Percentiles rank a stretch among this genome's conserved stretches.
Conservation (phyloP, 1,140 invertebrate genomes). For the Uloborus diversus region DNA sequence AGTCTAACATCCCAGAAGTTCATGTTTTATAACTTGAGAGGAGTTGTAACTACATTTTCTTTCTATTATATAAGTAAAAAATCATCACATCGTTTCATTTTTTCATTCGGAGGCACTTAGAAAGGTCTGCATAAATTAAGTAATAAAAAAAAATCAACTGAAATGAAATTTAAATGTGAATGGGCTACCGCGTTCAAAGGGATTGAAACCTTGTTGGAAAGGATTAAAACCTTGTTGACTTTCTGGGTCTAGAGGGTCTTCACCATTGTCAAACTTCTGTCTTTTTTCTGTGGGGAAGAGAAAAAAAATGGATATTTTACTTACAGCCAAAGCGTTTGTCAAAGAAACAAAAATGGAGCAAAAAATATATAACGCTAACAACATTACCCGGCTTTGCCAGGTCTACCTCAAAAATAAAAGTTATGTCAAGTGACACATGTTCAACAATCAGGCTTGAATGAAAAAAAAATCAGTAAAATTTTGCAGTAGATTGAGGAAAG, state of each 20-base stretch:
- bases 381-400: too few relatives aligned
- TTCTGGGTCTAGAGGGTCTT: constrained; percentile 98
- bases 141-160: constrained; percentile 54
- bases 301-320: neutral
- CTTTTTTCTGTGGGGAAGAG: constrained; percentile 80
- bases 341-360: neutral
- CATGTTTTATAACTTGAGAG: too few relatives aligned
- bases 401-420: too few relatives aligned
- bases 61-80: too few relatives aligned
- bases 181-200: constrained; percentile 55
- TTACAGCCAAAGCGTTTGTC: neutral
- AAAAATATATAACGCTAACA: neutral
- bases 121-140: too few relatives aligned
- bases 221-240: constrained; percentile 80
- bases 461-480: too few relatives aligned
- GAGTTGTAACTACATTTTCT: too few relatives aligned
- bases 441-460: too few relatives aligned
- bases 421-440: too few relatives aligned
- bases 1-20: too few relatives aligned
- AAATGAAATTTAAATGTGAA: constrained; percentile 59
- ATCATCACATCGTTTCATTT: too few relatives aligned
- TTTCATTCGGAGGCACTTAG: constrained; percentile 32
- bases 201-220: constrained; percentile 69
- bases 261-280: constrained; percentile 90
- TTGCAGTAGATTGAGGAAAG: too few relatives aligned